Percentiles rank a stretch among this genome's conserved stretches.
Evolutionary conservation across 2,888 invertebrate genomes (phyloP).

Genomic region (Hydrotaea cyrtoneurina): DNA sequence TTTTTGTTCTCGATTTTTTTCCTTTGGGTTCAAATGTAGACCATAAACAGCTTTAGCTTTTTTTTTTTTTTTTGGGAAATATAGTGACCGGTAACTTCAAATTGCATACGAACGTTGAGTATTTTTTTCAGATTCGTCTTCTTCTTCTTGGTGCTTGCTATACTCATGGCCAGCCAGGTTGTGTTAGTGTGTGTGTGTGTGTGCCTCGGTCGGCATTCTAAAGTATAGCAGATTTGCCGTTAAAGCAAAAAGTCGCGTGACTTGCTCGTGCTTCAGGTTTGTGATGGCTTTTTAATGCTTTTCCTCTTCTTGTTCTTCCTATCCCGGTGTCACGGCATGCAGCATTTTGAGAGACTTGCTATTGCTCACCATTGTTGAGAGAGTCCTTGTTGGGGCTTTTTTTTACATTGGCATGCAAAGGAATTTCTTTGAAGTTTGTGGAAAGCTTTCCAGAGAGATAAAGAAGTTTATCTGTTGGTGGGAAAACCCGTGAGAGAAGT

Average conservation of each 20-base stretch:
- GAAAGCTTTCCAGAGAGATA: background rate
- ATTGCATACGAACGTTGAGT: constrained; percentile 37
- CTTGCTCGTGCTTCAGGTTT: constrained; percentile 35
- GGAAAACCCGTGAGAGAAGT: background rate
- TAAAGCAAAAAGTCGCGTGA: constrained; percentile 60
- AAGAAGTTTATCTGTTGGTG: background rate
- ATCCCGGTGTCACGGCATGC: background rate
- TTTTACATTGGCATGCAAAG: background rate
- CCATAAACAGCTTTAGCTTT: constrained; percentile 35
- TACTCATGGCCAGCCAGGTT: constrained; percentile 45
- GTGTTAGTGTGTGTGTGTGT: constrained; percentile 16
- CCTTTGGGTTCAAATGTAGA: background rate
- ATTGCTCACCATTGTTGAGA: background rate
- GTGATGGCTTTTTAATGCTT: constrained; percentile 8
- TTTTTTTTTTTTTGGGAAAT: constrained; percentile 3
- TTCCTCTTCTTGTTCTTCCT: constrained; percentile 23
- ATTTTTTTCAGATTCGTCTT: constrained; percentile 8
- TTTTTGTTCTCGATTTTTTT: background rate
- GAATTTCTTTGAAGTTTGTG: constrained; percentile 8
- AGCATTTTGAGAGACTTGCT: background rate
- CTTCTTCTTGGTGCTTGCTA: constrained; percentile 12
- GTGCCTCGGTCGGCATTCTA: background rate
- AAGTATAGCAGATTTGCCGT: constrained; percentile 25
- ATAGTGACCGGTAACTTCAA: constrained; percentile 65
- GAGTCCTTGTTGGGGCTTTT: background rate